Evolutionary conservation across 2,797 vertebrate genomes (phyloP).

Genomic region (Typhlichthys subterraneus): DNA sequence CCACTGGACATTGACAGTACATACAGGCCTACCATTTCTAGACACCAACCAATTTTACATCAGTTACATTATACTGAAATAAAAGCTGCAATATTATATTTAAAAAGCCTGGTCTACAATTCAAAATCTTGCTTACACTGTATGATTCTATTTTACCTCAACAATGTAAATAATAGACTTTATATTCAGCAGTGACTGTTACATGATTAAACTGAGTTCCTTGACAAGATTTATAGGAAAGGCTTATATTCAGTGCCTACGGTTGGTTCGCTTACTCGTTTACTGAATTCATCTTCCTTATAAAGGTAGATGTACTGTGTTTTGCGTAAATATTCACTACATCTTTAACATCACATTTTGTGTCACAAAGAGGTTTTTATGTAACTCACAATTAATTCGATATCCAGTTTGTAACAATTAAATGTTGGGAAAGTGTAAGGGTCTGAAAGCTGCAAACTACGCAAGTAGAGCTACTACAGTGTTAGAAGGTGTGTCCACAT

Average conservation of each 20-base stretch:
- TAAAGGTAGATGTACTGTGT: not conserved
- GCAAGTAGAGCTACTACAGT: conserved; percentile 2
- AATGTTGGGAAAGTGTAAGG: too few relatives aligned
- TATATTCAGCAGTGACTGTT: conserved; percentile 60
- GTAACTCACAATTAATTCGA: too few relatives aligned
- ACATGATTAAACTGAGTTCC: conserved; percentile 43
- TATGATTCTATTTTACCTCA: conserved; percentile 24
- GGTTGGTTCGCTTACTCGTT: not conserved
- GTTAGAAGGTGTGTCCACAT: not conserved
- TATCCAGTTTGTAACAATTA: too few relatives aligned
- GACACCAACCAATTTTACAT: conserved; percentile 22
- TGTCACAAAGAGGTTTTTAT: too few relatives aligned
- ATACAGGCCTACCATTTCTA: conserved; percentile 25
- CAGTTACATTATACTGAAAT: conserved; percentile 21
- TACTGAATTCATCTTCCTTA: not conserved
- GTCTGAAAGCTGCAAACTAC: not conserved
- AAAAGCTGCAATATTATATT: conserved; percentile 31
- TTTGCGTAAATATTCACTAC: too few relatives aligned
- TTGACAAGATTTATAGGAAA: conserved; percentile 9
- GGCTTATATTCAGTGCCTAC: conserved; percentile 9
- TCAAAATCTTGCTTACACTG: conserved; percentile 31
- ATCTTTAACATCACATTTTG: too few relatives aligned
- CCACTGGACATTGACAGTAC: conserved; percentile 39
- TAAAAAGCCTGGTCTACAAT: conserved; percentile 32
- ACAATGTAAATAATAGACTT: too few relatives aligned